Conservation (phyloP, 2,797 vertebrate genomes). For the Acrossocheilus fasciatus region DNA sequence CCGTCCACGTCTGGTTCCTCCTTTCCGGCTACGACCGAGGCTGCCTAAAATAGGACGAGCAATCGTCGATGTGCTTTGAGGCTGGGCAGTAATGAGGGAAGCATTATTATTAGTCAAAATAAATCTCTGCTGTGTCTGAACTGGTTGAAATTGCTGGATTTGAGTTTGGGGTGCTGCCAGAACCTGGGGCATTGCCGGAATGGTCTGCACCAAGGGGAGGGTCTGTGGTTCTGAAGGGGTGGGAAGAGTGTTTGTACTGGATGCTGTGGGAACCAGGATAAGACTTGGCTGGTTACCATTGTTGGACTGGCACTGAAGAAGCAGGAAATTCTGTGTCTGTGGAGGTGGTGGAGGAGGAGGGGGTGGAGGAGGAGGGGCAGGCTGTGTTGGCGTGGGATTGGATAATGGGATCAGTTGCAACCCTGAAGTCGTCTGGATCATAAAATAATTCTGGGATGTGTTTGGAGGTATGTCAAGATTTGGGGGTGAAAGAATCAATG, state of each 20-base stretch:
- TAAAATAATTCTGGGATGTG: constrained; percentile 88
- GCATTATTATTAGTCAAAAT: constrained; percentile 83
- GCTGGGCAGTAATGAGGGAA: constrained; percentile 54
- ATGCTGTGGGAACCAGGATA: constrained; percentile 78
- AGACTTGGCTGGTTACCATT: constrained; percentile 79
- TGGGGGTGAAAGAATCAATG: constrained; percentile 82
- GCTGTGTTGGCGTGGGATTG: constrained; percentile 72
- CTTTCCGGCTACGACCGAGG: constrained; percentile 73
- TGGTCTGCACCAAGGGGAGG: constrained; percentile 80
- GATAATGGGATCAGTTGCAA: constrained; percentile 90
- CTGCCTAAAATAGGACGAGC: constrained; percentile 78
- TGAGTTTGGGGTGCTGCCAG: constrained; percentile 76
- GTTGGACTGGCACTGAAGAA: constrained; percentile 79
- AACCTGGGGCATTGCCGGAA: constrained; percentile 82
- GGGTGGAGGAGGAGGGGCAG: constrained; percentile 76
- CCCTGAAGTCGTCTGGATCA: constrained; percentile 89
- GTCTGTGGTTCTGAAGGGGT: constrained; percentile 68
- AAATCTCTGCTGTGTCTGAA: constrained; percentile 84
- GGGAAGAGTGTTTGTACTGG: constrained; percentile 67
- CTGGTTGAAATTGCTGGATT: constrained; percentile 76
- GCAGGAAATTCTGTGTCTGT: constrained; percentile 80
- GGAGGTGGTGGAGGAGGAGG: constrained; percentile 78
- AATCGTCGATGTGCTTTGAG: constrained; percentile 63
- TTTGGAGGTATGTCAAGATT: constrained; percentile 85
- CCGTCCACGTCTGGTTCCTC: constrained; percentile 76